These are phyloP conservation scores for Caenorhabditis plicata DNA, from an alignment of 2,888 invertebrate genomes.

Conservation along the genomic window DNA sequence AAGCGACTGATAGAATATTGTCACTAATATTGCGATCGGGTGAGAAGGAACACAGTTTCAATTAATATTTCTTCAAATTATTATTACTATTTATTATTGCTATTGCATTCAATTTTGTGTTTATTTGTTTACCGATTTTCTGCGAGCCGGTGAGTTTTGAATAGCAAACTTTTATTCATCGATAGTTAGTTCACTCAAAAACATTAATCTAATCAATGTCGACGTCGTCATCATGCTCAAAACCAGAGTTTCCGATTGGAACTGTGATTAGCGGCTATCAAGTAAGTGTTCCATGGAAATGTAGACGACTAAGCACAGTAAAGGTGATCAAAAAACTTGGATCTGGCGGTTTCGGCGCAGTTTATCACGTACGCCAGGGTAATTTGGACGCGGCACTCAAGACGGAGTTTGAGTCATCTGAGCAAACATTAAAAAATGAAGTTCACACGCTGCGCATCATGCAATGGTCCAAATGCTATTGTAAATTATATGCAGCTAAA, in stretches of 20 bases:
- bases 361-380: slow-evolving; percentile 39
- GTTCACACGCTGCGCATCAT: slow-evolving; percentile 40
- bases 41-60: too few species aligned
- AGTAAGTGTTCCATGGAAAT: neutral
- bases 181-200: too few species aligned
- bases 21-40: too few species aligned
- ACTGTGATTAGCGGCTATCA: slow-evolving; percentile 5
- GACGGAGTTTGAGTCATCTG: slow-evolving; percentile 41
- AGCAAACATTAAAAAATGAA: slow-evolving; percentile 37
- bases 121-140: too few species aligned
- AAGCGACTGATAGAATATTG: too few species aligned
- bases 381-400: slow-evolving; percentile 43
- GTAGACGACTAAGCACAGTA: too few species aligned
- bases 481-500: slow-evolving; percentile 39
- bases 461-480: slow-evolving; percentile 44
- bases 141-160: too few species aligned
- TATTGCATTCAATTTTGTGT: too few species aligned
- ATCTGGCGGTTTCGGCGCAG: slow-evolving; percentile 55
- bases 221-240: slow-evolving; percentile 20
- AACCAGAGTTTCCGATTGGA: slow-evolving; percentile 23
- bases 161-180: too few species aligned
- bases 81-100: too few species aligned
- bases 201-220: slow-evolving; percentile 15
- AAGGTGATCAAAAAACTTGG: slow-evolving; percentile 45
- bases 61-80: too few species aligned